These are phyloP conservation scores for Dinothrombium tinctorium DNA, from an alignment of 1,140 invertebrate genomes.

Conservation along the genomic window DNA sequence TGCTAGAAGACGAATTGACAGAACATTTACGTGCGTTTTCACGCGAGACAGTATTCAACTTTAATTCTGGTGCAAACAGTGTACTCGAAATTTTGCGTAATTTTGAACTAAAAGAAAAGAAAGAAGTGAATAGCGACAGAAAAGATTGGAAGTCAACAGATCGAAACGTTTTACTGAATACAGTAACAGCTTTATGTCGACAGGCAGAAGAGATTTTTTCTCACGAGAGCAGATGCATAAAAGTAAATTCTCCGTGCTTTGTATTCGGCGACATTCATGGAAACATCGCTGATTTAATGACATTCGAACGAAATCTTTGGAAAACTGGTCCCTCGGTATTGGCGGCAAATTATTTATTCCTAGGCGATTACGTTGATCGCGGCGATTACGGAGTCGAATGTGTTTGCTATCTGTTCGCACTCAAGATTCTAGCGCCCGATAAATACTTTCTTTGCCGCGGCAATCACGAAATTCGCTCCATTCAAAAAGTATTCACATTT, in stretches of 20 bases:
- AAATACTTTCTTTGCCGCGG: constrained; percentile 35
- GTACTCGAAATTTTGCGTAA: constrained; percentile 2
- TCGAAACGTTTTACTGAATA: neutral
- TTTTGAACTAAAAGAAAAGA: neutral
- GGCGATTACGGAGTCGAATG: constrained; percentile 31
- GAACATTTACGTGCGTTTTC: neutral
- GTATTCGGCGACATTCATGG: constrained; percentile 32
- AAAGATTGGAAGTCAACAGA: no score
- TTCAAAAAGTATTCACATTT: constrained; percentile 46
- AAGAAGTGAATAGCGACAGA: no score
- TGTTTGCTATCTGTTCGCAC: constrained; percentile 31
- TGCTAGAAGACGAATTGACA: neutral
- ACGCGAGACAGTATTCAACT: constrained; percentile 4
- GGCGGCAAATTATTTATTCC: constrained; percentile 33
- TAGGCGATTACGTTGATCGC: constrained; percentile 41
- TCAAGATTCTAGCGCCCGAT: constrained; percentile 32
- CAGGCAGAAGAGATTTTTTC: constrained; percentile 17
- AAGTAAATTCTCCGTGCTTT: constrained; percentile 27
- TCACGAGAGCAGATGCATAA: constrained; percentile 18
- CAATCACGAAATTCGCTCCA: constrained; percentile 36
- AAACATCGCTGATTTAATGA: constrained; percentile 31
- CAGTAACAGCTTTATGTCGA: neutral
- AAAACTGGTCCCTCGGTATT: constrained; percentile 29
- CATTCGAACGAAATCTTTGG: constrained; percentile 35
- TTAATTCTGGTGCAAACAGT: constrained; percentile 3